Evolutionary conservation across 2,113 vertebrate genomes (phyloP).

Genomic region (Sciurus niger): DNA sequence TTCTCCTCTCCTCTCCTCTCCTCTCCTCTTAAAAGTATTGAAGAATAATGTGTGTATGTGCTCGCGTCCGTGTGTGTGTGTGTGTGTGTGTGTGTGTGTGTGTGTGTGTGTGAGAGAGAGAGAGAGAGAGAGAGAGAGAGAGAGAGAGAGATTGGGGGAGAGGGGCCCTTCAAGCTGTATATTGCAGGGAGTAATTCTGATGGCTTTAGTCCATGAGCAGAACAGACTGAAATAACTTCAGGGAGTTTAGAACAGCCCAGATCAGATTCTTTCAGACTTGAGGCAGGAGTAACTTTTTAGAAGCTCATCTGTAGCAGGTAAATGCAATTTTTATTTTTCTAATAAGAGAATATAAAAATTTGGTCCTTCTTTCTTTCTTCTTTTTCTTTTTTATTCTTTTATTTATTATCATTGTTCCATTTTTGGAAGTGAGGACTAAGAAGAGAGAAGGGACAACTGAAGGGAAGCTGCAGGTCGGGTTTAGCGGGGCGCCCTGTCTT

Average conservation of each 20-base stretch:
- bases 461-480: neutral
- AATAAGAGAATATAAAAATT: neutral
- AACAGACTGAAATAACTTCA: neutral
- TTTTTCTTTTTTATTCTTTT: neutral
- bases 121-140: too few species aligned
- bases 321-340: constrained; percentile 52
- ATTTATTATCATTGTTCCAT: neutral
- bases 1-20: neutral
- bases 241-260: neutral
- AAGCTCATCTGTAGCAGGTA: neutral
- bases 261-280: neutral
- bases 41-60: neutral
- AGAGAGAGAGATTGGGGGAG: too few species aligned
- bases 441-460: neutral
- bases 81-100: neutral
- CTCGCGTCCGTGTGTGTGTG: neutral
- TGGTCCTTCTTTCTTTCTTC: neutral
- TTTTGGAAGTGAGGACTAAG: neutral
- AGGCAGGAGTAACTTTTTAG: neutral
- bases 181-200: neutral
- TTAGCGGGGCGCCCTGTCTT: neutral
- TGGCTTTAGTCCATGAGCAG: neutral
- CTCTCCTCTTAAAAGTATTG: constrained; percentile 15
- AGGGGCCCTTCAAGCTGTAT: neutral
- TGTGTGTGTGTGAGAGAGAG: too few species aligned